Evolutionary conservation across 2,888 invertebrate genomes (phyloP).

Genomic region (Xanthia icteritia): DNA sequence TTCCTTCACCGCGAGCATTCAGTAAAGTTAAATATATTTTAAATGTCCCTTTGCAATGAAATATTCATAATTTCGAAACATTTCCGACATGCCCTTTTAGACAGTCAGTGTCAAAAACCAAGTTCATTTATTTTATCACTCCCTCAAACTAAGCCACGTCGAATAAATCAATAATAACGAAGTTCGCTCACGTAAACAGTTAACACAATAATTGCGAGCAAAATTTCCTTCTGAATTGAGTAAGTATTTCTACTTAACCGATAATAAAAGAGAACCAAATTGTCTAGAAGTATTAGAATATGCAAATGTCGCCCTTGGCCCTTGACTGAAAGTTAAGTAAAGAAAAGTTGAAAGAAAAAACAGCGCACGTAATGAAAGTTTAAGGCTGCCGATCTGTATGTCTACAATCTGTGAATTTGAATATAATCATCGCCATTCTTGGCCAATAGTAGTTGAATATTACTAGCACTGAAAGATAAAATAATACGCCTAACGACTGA

Average conservation of each 20-base stretch:
- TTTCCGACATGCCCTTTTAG: conserved; percentile 33
- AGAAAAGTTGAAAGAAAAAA: conserved; percentile 38
- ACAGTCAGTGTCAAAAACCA: conserved; percentile 30
- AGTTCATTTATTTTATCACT: conserved; percentile 54
- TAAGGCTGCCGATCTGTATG: conserved; percentile 15
- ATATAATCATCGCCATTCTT: conserved; percentile 15
- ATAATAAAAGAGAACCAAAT: conserved; percentile 37
- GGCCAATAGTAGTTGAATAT: conserved; percentile 27
- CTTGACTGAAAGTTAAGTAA: conserved; percentile 41
- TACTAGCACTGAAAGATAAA: conserved; percentile 41
- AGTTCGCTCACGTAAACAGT: conserved; percentile 60
- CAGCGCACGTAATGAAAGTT: conserved; percentile 1
- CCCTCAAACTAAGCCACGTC: conserved; percentile 27
- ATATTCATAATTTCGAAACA: conserved; percentile 55
- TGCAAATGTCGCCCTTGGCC: conserved; percentile 53
- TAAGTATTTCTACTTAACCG: conserved; percentile 43
- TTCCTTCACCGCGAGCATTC: conserved; percentile 19
- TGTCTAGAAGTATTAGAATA: conserved; percentile 47
- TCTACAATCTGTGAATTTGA: conserved; percentile 20
- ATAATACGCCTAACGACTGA: conserved; percentile 59
- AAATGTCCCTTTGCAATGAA: conserved; percentile 40
- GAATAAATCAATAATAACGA: conserved; percentile 60
- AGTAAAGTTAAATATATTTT: conserved; percentile 50
- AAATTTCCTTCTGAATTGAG: conserved; percentile 47
- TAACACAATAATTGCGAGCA: conserved; percentile 56